phyloP scores from a whole-genome alignment of 2,888 invertebrate species.

The Sphaerophoria taeniata region DNA sequence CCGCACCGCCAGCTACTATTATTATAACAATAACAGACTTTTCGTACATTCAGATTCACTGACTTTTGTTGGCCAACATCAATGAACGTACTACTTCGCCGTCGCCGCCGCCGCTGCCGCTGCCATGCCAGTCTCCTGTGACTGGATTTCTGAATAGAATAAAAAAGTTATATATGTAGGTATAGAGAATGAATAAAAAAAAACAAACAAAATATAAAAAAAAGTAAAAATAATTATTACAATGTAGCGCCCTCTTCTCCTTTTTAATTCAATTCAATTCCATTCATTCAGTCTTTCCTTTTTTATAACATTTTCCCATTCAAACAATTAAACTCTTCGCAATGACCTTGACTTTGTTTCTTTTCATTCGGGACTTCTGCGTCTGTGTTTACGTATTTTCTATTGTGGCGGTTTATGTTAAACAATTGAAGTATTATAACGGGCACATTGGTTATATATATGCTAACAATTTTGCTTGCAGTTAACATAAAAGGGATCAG shows the following conservation, averaged over 20 bases:
- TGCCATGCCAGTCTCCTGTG: constrained; percentile 64
- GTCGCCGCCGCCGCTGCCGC: constrained; percentile 24
- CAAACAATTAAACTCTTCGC: constrained; percentile 83
- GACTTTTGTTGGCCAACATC: constrained; percentile 72
- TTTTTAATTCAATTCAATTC: constrained; percentile 74
- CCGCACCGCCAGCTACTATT: constrained; percentile 65
- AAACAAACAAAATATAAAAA: constrained; percentile 57
- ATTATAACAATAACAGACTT: constrained; percentile 73
- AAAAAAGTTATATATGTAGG: constrained; percentile 60
- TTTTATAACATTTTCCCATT: constrained; percentile 75
- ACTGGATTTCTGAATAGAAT: constrained; percentile 71
- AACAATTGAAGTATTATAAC: constrained; percentile 75
- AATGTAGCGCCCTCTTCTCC: constrained; percentile 72
- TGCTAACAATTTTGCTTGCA: constrained; percentile 70
- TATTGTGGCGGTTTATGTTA: constrained; percentile 75
- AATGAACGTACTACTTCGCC: constrained; percentile 72
- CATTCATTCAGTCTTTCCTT: constrained; percentile 72
- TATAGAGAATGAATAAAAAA: constrained; percentile 40
- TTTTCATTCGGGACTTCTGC: constrained; percentile 76
- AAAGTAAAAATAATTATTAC: constrained; percentile 73
- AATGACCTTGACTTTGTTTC: constrained; percentile 83
- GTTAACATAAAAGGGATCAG: constrained; percentile 70
- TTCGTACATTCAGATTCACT: constrained; percentile 71
- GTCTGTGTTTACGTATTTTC: constrained; percentile 75
- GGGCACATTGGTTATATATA: constrained; percentile 68